Conservation (phyloP, 2,797 vertebrate species). For the Hapalemur alaotrensis region DNA sequence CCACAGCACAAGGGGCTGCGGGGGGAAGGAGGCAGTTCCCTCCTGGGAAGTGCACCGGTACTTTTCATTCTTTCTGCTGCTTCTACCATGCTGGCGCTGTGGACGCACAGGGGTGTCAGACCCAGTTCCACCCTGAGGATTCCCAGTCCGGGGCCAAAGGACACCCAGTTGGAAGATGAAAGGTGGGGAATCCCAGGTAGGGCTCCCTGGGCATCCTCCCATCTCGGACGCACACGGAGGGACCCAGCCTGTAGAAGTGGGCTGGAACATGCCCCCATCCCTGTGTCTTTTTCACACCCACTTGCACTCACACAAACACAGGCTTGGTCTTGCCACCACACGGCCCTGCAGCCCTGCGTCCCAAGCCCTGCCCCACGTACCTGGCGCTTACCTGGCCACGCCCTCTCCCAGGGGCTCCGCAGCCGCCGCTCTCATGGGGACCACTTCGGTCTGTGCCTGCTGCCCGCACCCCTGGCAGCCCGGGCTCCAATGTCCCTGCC, state of each 20-base stretch:
- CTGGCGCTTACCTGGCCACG: conserved; percentile 64
- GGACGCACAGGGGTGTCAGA: background rate
- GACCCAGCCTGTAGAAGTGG: background rate
- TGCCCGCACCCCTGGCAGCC: background rate
- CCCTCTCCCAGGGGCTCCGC: background rate
- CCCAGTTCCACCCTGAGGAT: background rate
- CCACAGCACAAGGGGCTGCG: background rate
- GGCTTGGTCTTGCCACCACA: background rate
- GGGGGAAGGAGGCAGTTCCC: background rate
- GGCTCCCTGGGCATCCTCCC: background rate
- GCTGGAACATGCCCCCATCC: background rate
- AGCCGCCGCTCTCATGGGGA: background rate
- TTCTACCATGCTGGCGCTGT: background rate
- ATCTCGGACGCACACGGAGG: background rate
- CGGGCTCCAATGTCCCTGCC: background rate
- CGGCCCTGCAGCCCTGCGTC: too few species aligned
- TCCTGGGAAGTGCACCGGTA: background rate
- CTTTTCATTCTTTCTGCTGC: background rate
- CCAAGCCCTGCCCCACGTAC: background rate
- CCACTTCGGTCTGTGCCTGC: background rate
- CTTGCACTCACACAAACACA: background rate
- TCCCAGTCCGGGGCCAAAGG: background rate
- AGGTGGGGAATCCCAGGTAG: background rate
- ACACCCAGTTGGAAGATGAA: background rate
- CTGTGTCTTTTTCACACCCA: background rate